phyloP scores from a whole-genome alignment of 2,888 invertebrate species.

The Trimorus sp. region DNA sequence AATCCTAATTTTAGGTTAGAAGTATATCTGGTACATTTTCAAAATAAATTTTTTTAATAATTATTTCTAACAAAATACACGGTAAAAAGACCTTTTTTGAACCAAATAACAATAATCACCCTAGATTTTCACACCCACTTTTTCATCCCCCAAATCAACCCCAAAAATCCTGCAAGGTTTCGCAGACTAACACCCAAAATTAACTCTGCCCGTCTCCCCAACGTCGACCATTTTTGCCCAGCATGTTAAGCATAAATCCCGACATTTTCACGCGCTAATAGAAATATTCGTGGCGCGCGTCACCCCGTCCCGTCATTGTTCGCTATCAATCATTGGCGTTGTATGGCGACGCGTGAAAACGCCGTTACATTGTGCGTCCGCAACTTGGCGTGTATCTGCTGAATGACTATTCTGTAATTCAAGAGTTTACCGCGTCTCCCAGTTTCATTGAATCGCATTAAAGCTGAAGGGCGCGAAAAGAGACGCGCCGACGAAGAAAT shows the following conservation, averaged over 20 bases:
- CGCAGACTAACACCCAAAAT: too few relatives aligned
- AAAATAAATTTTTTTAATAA: too few relatives aligned
- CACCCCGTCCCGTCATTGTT: conserved; percentile 29
- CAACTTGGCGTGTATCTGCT: conserved; percentile 40
- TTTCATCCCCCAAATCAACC: too few relatives aligned
- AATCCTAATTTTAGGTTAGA: too few relatives aligned
- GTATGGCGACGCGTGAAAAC: conserved; percentile 33
- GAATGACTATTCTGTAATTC: conserved; percentile 51
- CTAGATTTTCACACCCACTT: too few relatives aligned
- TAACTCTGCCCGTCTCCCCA: too few relatives aligned
- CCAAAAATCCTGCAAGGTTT: too few relatives aligned
- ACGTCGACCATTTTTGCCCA: too few relatives aligned
- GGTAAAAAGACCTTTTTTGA: too few relatives aligned
- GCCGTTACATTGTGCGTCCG: conserved; percentile 36
- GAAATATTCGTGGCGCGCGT: conserved; percentile 13
- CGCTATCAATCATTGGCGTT: conserved; percentile 40
- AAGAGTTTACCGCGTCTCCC: conserved; percentile 34
- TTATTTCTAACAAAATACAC: too few relatives aligned
- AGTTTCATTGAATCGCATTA: conserved; percentile 43
- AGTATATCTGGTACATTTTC: too few relatives aligned
- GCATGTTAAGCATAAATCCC: not conserved
- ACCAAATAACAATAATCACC: too few relatives aligned
- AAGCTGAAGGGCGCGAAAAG: conserved; percentile 36
- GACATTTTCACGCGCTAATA: conserved; percentile 7
- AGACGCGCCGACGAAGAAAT: conserved; percentile 54